A percentile compares a stretch with the other conserved stretches of the same genome.
Conservation (phyloP, 2,113 vertebrate genomes). For the Parotia lawesii region DNA sequence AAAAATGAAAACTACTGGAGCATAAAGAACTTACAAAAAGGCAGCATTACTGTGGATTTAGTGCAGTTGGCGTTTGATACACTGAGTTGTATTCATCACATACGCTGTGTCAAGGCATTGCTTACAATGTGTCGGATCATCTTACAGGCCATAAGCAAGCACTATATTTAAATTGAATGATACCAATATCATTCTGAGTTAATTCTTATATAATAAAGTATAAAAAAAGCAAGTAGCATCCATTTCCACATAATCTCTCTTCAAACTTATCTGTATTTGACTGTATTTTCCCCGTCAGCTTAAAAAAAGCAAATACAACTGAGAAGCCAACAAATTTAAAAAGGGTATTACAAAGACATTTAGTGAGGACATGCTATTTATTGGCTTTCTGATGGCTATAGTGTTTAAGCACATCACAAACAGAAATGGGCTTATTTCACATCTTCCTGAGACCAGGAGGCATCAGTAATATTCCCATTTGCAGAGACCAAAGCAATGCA, state of each 20-base stretch:
- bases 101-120: slow-evolving; percentile 40
- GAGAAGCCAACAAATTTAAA: slow-evolving; percentile 8
- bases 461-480: neutral
- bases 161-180: slow-evolving; percentile 40
- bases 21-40: slow-evolving; percentile 58
- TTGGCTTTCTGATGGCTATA: slow-evolving; percentile 2
- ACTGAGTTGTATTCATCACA: slow-evolving; percentile 46
- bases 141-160: slow-evolving; percentile 40
- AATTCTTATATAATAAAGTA: slow-evolving; percentile 53
- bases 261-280: slow-evolving; percentile 40
- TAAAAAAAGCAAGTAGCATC: slow-evolving; percentile 30
- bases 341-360: neutral
- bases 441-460: neutral
- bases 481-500: neutral
- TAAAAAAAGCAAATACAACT: neutral
- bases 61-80: slow-evolving; percentile 44
- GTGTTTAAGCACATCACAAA: slow-evolving; percentile 29
- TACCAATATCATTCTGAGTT: slow-evolving; percentile 35
- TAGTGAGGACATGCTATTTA: neutral
- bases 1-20: slow-evolving; percentile 58
- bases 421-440: slow-evolving; percentile 23
- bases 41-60: slow-evolving; percentile 61
- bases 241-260: slow-evolving; percentile 46
- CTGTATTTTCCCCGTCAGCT: slow-evolving; percentile 12
- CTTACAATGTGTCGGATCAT: slow-evolving; percentile 23